phyloP scores from a whole-genome alignment of 2,113 vertebrate species.

The Hemiscyllium ocellatum region DNA sequence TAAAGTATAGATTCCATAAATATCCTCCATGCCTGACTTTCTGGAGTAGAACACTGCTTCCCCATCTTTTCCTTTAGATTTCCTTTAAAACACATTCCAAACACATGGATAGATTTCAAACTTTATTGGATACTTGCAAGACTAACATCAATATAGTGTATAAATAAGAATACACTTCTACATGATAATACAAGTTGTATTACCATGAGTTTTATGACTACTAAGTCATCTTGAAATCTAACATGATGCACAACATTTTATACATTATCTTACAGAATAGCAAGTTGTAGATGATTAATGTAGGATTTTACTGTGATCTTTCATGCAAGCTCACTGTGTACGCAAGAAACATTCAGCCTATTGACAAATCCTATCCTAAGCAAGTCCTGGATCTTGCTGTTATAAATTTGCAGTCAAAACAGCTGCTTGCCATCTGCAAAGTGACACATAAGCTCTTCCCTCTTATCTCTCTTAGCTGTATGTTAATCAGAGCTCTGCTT shows the following conservation, averaged over 20 bases:
- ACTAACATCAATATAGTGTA: not conserved
- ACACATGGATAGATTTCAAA: not conserved
- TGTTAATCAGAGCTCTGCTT: constrained; percentile 34
- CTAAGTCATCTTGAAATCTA: not conserved
- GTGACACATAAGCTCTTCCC: constrained; percentile 37
- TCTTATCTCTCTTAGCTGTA: constrained; percentile 36
- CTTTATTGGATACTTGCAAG: not conserved
- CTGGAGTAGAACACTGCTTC: no score
- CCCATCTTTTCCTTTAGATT: not conserved
- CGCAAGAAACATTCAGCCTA: not conserved
- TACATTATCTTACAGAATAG: not conserved
- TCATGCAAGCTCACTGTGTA: not conserved
- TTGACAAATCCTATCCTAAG: constrained; percentile 28
- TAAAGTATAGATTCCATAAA: no score
- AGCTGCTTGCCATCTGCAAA: constrained; percentile 35
- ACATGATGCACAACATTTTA: not conserved
- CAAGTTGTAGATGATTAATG: constrained; percentile 20
- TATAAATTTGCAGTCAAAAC: constrained; percentile 34
- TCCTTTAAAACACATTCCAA: not conserved
- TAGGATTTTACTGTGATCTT: not conserved
- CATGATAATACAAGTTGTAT: no score
- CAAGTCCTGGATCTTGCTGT: not conserved
- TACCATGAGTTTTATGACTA: not conserved
- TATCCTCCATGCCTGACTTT: no score
- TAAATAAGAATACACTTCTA: not conserved